Conservation (phyloP, 2,888 invertebrate species). For the Scaptomyza parva region DNA sequence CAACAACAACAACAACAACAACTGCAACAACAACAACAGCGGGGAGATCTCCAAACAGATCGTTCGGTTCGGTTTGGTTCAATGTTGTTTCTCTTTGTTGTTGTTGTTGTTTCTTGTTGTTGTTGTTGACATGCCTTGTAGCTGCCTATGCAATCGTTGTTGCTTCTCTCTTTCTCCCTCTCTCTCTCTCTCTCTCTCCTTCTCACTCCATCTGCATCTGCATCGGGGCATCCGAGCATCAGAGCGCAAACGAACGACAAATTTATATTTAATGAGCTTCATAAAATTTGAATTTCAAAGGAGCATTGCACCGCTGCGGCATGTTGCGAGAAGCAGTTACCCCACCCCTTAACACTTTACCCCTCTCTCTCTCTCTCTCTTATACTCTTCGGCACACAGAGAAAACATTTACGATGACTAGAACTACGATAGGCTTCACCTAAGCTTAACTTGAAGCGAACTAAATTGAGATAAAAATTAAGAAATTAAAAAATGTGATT, state of each 20-base stretch:
- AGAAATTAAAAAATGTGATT: too few relatives aligned
- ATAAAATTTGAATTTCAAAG: conserved; percentile 85
- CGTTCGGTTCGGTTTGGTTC: conserved; percentile 19
- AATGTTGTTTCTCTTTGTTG: conserved; percentile 7
- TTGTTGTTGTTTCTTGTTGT: conserved; percentile 38
- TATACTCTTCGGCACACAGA: conserved; percentile 4
- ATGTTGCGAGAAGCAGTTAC: conserved; percentile 54
- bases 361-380: too few relatives aligned
- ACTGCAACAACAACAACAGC: conserved; percentile 21
- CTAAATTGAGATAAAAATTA: too few relatives aligned
- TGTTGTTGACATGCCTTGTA: conserved; percentile 58
- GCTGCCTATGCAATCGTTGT: conserved; percentile 28
- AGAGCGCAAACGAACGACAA: conserved; percentile 76
- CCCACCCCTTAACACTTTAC: conserved; percentile 9
- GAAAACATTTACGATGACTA: neutral
- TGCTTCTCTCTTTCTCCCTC: neutral
- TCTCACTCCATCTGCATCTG: conserved; percentile 22
- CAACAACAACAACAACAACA: conserved; percentile 10
- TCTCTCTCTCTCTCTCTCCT: neutral
- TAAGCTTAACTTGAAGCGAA: neutral
- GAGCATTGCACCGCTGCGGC: conserved; percentile 80
- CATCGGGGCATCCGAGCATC: too few relatives aligned
- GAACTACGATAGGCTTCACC: neutral
- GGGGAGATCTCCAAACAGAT: conserved; percentile 38
- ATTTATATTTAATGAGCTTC: conserved; percentile 85